Conservation (phyloP, 2,888 invertebrate genomes). For the Choreutis nemorana region DNA sequence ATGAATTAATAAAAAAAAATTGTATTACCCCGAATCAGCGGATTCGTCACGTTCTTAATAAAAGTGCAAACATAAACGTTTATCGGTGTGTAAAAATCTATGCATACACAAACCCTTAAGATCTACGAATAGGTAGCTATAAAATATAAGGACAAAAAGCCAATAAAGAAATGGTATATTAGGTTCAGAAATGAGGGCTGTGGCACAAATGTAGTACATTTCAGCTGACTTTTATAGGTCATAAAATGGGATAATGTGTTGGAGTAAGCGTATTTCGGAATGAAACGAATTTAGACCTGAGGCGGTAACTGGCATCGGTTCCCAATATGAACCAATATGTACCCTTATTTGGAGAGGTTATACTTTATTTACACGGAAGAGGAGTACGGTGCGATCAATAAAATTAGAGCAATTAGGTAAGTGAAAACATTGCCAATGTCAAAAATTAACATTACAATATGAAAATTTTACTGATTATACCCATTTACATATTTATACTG, state of each 20-base stretch:
- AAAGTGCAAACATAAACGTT: conserved; percentile 48
- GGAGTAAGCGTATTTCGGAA: conserved; percentile 60
- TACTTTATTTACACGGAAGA: conserved; percentile 21
- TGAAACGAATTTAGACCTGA: conserved; percentile 59
- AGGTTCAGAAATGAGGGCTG: conserved; percentile 58
- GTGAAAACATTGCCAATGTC: no score
- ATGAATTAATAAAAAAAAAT: no score
- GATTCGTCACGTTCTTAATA: conserved; percentile 48
- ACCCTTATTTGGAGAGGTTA: conserved; percentile 23
- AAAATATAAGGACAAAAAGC: conserved; percentile 45
- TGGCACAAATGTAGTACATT: conserved; percentile 58
- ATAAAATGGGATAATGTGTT: conserved; percentile 63
- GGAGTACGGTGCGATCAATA: conserved; percentile 15
- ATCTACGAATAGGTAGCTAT: no score
- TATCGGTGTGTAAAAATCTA: conserved; percentile 49
- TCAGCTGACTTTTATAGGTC: conserved; percentile 60
- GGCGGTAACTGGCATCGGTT: conserved; percentile 32
- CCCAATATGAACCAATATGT: conserved; percentile 43
- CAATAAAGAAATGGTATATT: conserved; percentile 56
- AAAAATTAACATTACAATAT: no score
- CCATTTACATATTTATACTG: no score
- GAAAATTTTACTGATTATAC: no score
- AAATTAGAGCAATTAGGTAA: no score
- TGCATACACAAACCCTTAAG: no score
- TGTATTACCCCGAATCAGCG: conserved; percentile 41